phyloP scores from a whole-genome alignment of 2,797 vertebrate genomes.

The Malurus leucopterus region DNA sequence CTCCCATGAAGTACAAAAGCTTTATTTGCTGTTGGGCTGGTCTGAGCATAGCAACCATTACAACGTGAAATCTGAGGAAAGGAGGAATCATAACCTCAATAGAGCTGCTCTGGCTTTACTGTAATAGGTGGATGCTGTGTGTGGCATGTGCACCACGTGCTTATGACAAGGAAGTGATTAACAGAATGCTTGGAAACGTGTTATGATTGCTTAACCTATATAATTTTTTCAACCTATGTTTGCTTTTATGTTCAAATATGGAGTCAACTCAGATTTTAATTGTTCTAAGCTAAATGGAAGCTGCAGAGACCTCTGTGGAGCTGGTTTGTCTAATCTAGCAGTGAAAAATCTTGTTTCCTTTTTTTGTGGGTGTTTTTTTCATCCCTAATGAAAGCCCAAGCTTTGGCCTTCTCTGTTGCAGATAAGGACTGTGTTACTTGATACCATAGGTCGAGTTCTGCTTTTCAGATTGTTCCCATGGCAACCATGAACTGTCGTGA shows the following conservation, averaged over 20 bases:
- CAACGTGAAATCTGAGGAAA: background rate
- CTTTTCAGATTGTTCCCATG: slow-evolving; percentile 9
- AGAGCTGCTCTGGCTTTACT: background rate
- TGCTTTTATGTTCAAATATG: background rate
- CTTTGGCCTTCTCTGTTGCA: background rate
- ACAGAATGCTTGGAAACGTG: slow-evolving; percentile 34
- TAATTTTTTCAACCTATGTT: background rate
- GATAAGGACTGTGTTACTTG: background rate
- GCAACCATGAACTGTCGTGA: background rate
- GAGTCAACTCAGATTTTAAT: background rate
- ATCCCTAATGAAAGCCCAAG: background rate
- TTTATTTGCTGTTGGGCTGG: slow-evolving; percentile 3
- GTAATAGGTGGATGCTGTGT: background rate
- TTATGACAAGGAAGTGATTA: slow-evolving; percentile 18
- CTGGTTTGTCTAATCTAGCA: background rate
- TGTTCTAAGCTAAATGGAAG: background rate
- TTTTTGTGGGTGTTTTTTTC: background rate
- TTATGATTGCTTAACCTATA: background rate
- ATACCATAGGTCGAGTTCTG: background rate
- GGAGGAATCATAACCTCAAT: background rate
- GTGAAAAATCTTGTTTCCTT: background rate
- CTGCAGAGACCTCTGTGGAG: background rate
- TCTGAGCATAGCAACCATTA: slow-evolving; percentile 28
- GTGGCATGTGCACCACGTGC: background rate
- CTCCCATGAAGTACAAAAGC: background rate